A percentile compares a stretch with the other conserved stretches of the same genome.
These are phyloP conservation scores for Triplophysa siluroides DNA, from an alignment of 2,113 vertebrate species.

Conservation along the genomic window DNA sequence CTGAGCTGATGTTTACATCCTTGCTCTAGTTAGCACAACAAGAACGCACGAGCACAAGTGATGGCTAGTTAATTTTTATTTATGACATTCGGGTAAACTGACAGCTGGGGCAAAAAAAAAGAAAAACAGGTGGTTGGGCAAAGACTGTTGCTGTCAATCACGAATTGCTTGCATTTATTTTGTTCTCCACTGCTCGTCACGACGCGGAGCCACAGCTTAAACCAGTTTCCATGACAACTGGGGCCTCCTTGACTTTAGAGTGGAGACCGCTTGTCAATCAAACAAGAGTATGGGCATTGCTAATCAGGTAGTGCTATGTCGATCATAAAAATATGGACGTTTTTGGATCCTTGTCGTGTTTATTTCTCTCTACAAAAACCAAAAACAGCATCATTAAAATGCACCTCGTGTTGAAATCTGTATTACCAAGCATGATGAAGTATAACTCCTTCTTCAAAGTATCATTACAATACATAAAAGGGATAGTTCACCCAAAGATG, in stretches of 20 bases:
- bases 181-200: background rate
- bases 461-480: too few relatives aligned
- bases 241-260: conserved; percentile 20
- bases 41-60: background rate
- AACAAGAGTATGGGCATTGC: background rate
- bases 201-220: conserved; percentile 8
- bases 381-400: background rate
- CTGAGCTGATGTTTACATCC: background rate
- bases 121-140: background rate
- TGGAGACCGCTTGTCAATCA: conserved; percentile 22
- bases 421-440: too few relatives aligned
- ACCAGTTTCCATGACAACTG: conserved; percentile 37
- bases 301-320: background rate
- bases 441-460: too few relatives aligned
- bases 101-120: background rate
- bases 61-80: background rate
- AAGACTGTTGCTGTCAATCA: conserved; percentile 20
- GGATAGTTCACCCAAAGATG: too few relatives aligned
- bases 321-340: background rate
- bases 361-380: too few relatives aligned
- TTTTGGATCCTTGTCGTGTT: background rate
- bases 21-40: too few relatives aligned
- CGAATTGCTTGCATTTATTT: conserved; percentile 7
- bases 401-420: too few relatives aligned
- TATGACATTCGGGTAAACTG: background rate